Percentiles rank a stretch among this genome's conserved stretches.
Conservation (phyloP, 1,140 invertebrate genomes). For the Lepeophtheirus salmonis region DNA sequence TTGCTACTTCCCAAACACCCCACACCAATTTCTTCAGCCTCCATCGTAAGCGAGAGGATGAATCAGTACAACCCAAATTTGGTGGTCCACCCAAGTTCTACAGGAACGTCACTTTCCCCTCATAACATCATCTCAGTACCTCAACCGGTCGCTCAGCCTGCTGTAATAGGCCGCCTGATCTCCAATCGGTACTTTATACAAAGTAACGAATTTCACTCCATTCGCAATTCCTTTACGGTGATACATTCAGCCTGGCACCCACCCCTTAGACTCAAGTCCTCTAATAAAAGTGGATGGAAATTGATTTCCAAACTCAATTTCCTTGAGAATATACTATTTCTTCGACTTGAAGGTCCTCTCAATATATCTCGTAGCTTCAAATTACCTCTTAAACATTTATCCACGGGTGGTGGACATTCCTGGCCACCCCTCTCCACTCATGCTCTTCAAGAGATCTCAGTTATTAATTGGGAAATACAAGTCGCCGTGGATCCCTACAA, state of each 20-base stretch:
- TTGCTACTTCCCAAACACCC: no score
- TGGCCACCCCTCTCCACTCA: neutral
- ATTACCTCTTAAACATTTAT: neutral
- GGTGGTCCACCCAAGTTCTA: no score
- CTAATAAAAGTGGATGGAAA: neutral
- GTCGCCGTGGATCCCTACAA: neutral
- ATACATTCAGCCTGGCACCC: neutral
- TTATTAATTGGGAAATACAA: neutral
- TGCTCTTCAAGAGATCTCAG: neutral
- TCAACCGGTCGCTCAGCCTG: neutral
- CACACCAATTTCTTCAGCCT: no score
- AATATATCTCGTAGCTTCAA: neutral
- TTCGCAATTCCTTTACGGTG: neutral
- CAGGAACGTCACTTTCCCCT: neutral
- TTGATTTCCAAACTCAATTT: slow-evolving; percentile 2
- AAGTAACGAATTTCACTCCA: neutral
- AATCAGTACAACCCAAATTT: no score
- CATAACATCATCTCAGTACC: neutral
- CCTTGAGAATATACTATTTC: neutral
- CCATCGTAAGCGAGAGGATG: no score
- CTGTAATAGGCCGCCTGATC: neutral
- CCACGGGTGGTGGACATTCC: neutral
- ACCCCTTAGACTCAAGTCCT: neutral
- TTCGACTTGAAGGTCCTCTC: slow-evolving; percentile 1
- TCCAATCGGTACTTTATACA: neutral